Conservation (phyloP, 92 coral and sea anemone genomes). For the Paragorgia papillata region DNA sequence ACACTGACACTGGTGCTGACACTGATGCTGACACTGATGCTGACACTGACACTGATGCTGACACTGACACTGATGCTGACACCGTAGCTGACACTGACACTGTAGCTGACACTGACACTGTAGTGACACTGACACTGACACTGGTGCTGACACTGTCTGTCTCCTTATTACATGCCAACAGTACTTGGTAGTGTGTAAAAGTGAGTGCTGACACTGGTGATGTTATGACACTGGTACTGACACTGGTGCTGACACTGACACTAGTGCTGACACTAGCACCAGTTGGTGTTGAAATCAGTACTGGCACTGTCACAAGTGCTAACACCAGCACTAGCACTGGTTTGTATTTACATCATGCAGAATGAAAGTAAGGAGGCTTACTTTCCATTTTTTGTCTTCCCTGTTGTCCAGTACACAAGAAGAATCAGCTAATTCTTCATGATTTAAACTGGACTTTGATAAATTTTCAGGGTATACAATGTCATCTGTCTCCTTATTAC, state of each 20-base stretch:
- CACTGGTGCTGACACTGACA: constrained; percentile 5
- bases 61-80: too few relatives aligned
- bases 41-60: too few relatives aligned
- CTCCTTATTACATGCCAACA: too few relatives aligned
- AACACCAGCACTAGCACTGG: background rate
- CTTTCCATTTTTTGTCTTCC: background rate
- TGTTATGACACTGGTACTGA: constrained; percentile 20
- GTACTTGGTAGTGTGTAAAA: too few relatives aligned
- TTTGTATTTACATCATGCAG: background rate
- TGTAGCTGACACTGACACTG: too few relatives aligned
- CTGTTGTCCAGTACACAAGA: background rate
- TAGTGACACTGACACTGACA: background rate
- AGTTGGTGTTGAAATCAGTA: background rate
- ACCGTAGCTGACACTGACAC: too few relatives aligned
- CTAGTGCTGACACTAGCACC: background rate
- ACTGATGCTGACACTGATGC: too few relatives aligned
- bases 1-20: background rate
- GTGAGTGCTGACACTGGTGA: too few relatives aligned
- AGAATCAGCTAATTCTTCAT: background rate
- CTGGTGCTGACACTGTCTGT: constrained; percentile 20
- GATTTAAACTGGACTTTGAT: background rate
- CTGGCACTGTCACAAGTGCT: constrained; percentile 15
- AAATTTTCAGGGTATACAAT: constrained; percentile 1
- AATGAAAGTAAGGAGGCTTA: background rate
- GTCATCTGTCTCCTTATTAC: background rate